These are phyloP conservation scores for Uropsilus gracilis DNA, from an alignment of 2,113 vertebrate genomes.

Conservation along the genomic window DNA sequence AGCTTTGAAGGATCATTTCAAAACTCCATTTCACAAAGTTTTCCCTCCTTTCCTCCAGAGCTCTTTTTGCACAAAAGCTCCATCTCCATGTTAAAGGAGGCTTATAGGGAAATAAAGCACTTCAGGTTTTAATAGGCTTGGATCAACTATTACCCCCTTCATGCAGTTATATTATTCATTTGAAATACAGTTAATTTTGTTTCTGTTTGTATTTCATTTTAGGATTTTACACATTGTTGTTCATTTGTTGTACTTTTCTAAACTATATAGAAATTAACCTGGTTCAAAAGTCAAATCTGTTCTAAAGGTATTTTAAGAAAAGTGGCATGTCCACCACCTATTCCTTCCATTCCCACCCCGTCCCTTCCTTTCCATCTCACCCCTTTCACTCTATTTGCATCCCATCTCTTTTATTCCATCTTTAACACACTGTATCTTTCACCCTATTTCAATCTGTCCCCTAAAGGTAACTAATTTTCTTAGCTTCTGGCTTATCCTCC, in stretches of 20 bases:
- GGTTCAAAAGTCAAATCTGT: not conserved
- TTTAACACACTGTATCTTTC: too few relatives aligned
- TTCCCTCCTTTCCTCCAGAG: slow-evolving; percentile 38
- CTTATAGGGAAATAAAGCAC: slow-evolving; percentile 9
- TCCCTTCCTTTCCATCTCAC: not conserved
- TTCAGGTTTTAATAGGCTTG: not conserved
- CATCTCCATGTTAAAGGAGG: not conserved
- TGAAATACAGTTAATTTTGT: not conserved
- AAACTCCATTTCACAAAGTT: slow-evolving; percentile 35
- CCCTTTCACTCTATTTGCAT: not conserved
- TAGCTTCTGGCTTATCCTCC: not conserved
- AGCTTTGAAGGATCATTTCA: slow-evolving; percentile 67
- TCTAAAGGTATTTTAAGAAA: not conserved
- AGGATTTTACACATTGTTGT: not conserved
- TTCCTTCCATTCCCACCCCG: fast-evolving
- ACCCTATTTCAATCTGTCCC: not conserved
- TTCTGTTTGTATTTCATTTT: slow-evolving; percentile 40
- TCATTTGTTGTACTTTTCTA: not conserved
- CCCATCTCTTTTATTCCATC: not conserved
- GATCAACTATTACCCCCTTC: not conserved
- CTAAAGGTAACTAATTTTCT: not conserved
- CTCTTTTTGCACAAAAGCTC: slow-evolving; percentile 37
- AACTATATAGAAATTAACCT: not conserved
- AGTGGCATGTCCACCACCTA: not conserved
- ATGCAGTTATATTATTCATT: not conserved